Conservation (phyloP, 2,113 vertebrate genomes). For the Mesoclemmys tuberculata region DNA sequence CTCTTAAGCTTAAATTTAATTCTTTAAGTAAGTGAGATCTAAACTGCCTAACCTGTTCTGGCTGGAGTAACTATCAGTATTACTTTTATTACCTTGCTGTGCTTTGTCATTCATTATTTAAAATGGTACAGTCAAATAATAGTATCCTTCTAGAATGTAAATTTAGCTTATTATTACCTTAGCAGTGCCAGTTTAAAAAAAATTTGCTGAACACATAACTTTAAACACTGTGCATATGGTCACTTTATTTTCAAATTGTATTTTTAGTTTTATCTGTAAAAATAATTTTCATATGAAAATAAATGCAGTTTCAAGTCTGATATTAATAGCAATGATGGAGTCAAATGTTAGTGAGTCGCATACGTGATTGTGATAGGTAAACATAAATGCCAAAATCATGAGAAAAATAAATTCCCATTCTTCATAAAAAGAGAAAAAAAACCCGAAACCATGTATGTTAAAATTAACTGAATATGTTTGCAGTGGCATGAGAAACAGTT, state of each 20-base stretch:
- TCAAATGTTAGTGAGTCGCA: neutral
- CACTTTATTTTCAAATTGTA: neutral
- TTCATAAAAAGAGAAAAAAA: neutral
- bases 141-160: neutral
- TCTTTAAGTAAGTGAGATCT: neutral
- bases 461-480: neutral
- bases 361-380: neutral
- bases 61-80: neutral
- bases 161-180: neutral
- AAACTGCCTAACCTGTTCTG: neutral
- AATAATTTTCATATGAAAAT: neutral
- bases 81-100: neutral
- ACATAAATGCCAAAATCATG: neutral
- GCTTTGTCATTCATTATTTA: too few relatives aligned
- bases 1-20: neutral
- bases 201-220: neutral
- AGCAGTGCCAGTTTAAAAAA: neutral
- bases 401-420: neutral
- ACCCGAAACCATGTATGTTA: neutral
- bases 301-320: neutral
- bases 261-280: neutral
- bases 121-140: neutral
- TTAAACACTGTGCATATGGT: too few relatives aligned
- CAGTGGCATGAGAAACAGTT: neutral
- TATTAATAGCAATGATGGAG: neutral